Percentiles rank a stretch among this genome's conserved stretches.
Evolutionary conservation across 2,888 invertebrate species (phyloP).

Genomic region (Netelia inedita): DNA sequence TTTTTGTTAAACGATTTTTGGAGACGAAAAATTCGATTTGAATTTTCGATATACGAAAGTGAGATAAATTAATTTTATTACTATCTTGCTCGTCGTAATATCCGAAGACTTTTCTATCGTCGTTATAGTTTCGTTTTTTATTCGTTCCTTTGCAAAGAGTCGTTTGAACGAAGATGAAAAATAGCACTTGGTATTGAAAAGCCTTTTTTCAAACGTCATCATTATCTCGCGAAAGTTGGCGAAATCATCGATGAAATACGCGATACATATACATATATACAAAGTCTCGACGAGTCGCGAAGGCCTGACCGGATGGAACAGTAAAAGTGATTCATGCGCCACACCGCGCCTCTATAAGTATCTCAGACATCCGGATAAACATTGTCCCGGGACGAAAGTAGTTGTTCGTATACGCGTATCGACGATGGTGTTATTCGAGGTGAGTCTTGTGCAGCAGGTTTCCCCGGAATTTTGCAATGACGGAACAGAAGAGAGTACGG

Average conservation of each 20-base stretch:
- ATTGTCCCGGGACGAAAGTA: conserved; percentile 48
- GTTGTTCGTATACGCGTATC: not conserved
- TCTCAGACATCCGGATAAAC: conserved; percentile 70
- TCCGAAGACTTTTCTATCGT: no score
- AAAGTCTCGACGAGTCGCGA: conserved; percentile 9
- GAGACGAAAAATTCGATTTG: no score
- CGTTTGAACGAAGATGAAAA: not conserved
- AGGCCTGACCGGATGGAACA: conserved; percentile 53
- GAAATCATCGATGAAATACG: conserved; percentile 47
- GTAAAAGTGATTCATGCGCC: conserved; percentile 62
- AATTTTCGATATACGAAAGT: no score
- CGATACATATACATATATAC: not conserved
- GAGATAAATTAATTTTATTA: no score
- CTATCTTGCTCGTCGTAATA: no score
- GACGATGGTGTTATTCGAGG: conserved; percentile 28
- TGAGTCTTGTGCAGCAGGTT: conserved; percentile 57
- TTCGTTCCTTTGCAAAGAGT: no score
- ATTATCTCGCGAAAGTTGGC: conserved; percentile 50
- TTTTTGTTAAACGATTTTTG: no score
- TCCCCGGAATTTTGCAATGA: conserved; percentile 64
- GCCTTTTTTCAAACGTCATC: not conserved
- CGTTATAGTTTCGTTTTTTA: no score
- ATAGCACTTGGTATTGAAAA: not conserved
- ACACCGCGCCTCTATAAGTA: conserved; percentile 56
- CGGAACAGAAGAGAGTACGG: conserved; percentile 21